Conservation (phyloP, 2,888 invertebrate genomes). For the Spodoptera littoralis region DNA sequence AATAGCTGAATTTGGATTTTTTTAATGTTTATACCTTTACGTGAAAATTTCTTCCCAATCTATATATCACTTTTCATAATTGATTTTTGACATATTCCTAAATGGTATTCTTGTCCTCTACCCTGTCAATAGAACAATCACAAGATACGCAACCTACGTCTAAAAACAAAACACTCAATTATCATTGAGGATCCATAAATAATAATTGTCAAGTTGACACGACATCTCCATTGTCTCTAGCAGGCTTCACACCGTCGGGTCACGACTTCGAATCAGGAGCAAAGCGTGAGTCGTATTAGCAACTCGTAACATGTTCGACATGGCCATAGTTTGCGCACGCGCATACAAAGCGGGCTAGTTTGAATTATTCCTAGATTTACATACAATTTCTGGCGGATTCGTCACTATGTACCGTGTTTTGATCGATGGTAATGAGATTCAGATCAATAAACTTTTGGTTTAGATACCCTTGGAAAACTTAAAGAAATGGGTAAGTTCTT, state of each 20-base stretch:
- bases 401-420: conserved; percentile 44
- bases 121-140: too few relatives aligned
- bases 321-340: conserved; percentile 19
- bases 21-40: too few relatives aligned
- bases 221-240: conserved; percentile 30
- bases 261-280: conserved; percentile 56
- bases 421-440: conserved; percentile 50
- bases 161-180: too few relatives aligned
- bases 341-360: conserved; percentile 49
- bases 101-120: too few relatives aligned
- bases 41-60: too few relatives aligned
- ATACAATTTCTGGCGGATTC: conserved; percentile 51
- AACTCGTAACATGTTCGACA: conserved; percentile 42
- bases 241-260: conserved; percentile 16
- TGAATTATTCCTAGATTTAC: conserved; percentile 51
- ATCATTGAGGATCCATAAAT: conserved; percentile 25
- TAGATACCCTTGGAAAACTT: not conserved
- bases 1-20: too few relatives aligned
- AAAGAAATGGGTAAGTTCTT: too few relatives aligned
- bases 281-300: conserved; percentile 42
- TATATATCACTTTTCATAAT: too few relatives aligned
- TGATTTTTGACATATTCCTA: too few relatives aligned
- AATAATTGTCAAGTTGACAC: conserved; percentile 26
- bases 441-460: conserved; percentile 56
- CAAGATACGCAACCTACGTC: too few relatives aligned